phyloP scores from a whole-genome alignment of 2,113 vertebrate species.

The Oenanthe melanoleuca region DNA sequence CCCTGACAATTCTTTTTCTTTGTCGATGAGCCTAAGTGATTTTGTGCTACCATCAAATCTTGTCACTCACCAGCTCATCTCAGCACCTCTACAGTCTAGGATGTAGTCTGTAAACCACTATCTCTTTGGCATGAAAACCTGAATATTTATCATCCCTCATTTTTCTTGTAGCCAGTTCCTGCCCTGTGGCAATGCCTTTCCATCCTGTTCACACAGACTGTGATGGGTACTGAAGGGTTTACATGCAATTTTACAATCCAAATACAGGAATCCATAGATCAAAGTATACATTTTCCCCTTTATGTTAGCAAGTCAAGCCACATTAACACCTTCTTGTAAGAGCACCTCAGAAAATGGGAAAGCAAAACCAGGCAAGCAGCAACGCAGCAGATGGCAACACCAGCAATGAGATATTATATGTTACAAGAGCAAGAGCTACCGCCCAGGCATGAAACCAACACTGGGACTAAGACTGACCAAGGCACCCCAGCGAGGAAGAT shows the following conservation, averaged over 20 bases:
- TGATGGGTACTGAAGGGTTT: neutral
- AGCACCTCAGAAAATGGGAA: neutral
- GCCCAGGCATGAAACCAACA: neutral
- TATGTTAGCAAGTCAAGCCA: neutral
- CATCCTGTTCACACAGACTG: neutral
- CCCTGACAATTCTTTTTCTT: neutral
- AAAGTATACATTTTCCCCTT: neutral
- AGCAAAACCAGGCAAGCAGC: neutral
- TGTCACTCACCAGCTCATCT: neutral
- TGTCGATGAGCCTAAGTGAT: neutral
- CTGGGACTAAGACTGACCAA: neutral
- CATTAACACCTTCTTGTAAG: neutral
- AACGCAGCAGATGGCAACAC: rapidly evolving
- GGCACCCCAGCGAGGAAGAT: neutral
- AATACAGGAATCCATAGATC: neutral
- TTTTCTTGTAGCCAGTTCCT: neutral
- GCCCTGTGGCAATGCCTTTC: neutral
- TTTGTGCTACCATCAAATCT: neutral
- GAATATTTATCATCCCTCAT: neutral
- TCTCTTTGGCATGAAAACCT: neutral
- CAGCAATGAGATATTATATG: neutral
- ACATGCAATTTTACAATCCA: neutral
- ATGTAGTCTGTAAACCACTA: neutral
- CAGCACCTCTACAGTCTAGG: neutral
- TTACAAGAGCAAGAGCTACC: neutral